phyloP scores from a whole-genome alignment of 2,888 invertebrate genomes.

The Spatulosminthurus flaviceps region DNA sequence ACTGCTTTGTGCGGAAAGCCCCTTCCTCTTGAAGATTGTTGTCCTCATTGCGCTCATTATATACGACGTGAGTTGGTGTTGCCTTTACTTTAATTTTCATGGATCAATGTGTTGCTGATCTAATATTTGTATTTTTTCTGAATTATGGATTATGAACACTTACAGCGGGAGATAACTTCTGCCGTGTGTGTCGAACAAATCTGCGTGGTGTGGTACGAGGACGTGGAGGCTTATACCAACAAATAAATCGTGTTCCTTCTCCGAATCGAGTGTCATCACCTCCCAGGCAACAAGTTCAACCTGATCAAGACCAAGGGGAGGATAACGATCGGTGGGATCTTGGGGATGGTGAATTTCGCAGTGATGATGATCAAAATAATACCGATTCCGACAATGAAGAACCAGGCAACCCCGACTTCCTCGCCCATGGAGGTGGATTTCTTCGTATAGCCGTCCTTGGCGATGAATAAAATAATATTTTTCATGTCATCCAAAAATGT shows the following conservation, averaged over 20 bases:
- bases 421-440: conserved; percentile 54
- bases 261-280: conserved; percentile 57
- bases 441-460: conserved; percentile 61
- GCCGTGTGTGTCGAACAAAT: conserved; percentile 62
- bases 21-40: conserved; percentile 56
- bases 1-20: conserved; percentile 61
- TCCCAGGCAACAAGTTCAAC: conserved; percentile 55
- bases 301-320: conserved; percentile 35
- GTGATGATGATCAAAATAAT: conserved; percentile 47
- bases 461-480: conserved; percentile 43
- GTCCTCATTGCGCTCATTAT: conserved; percentile 63
- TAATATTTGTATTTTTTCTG: neutral
- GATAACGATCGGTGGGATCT: conserved; percentile 49
- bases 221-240: conserved; percentile 62
- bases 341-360: conserved; percentile 41
- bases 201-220: conserved; percentile 60
- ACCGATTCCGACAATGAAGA: conserved; percentile 24
- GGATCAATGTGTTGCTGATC: neutral
- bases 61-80: conserved; percentile 53
- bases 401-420: neutral
- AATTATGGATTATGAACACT: neutral
- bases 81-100: neutral
- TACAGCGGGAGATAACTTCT: conserved; percentile 61
- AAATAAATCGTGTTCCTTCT: conserved; percentile 60
- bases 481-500: neutral